Conservation (phyloP, 2,888 invertebrate genomes). For the Tinea trinotella region DNA sequence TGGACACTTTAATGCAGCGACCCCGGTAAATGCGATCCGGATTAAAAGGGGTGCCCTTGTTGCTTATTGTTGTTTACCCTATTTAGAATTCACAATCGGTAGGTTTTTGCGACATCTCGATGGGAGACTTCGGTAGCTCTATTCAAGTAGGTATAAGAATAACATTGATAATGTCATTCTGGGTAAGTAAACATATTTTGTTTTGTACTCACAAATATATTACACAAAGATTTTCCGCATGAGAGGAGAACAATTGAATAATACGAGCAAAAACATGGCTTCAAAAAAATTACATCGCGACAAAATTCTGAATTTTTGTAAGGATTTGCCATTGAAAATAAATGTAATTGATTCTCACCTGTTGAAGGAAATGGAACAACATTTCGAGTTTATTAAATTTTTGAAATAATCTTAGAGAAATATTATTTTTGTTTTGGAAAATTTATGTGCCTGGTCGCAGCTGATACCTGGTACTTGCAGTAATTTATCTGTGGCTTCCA, state of each 20-base stretch:
- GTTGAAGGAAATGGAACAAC: no score
- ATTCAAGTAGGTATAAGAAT: background rate
- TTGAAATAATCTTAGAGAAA: no score
- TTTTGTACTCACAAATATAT: constrained; percentile 2
- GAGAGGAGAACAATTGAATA: constrained; percentile 2
- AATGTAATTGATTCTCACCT: no score
- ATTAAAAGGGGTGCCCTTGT: constrained; percentile 19
- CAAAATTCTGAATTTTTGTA: background rate
- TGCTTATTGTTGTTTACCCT: constrained; percentile 20
- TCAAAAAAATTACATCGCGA: background rate
- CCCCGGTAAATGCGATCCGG: constrained; percentile 16
- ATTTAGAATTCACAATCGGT: constrained; percentile 19
- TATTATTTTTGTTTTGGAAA: no score
- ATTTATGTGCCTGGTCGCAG: no score
- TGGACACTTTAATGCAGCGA: constrained; percentile 19
- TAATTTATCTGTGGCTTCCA: no score
- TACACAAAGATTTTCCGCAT: constrained; percentile 7
- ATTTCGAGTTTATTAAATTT: no score
- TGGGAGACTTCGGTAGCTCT: background rate
- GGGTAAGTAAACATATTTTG: constrained; percentile 6
- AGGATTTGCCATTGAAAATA: background rate
- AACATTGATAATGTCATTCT: background rate
- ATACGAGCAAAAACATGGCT: background rate
- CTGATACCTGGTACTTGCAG: no score
- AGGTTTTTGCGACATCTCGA: constrained; percentile 19